Evolutionary conservation across 2,888 invertebrate species (phyloP), one percentile per base, ranked within the genome.

Genomic region (Clunio marinus): DNA sequence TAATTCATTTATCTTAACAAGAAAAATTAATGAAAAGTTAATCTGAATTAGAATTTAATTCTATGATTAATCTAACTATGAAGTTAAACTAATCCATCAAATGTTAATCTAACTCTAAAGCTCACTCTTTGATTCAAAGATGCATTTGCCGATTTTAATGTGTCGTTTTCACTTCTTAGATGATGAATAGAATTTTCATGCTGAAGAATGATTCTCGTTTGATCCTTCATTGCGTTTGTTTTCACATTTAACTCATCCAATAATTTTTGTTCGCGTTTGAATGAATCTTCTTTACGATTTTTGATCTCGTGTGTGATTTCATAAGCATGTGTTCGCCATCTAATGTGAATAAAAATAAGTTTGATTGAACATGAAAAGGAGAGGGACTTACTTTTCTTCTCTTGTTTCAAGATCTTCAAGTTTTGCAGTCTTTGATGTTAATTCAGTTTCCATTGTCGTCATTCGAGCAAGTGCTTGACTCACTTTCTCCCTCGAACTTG

Each of bases 401-500:
- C 66, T 22, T 8, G 27, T 51, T 22, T 55, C 32, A 22, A 66
- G 51, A 66, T 66, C 66, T 17, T 66, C 66, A 10, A 66, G 55
- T 35, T 66, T 66, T n/a, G 66, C 51, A 15, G 4, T 35, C 24
- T 66, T 66, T 20, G 66, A 66, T 22, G 13, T 13, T 3, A 66
- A 35, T 37, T 66, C 66, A 8, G 55, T 32, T 24, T 66, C 66
- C 2, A 66, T 66, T 25, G 51, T 22, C 17, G 22, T 13, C 13
- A 66, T 7, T 55, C 22, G 32, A 2, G 66, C 10, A n/a, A 66
- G 24, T 5, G 17, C 45, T 15, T 66, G 51, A 24, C n/a, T 51
- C 13, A 70, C 4, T 62, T 69, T 69, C 8, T 57, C 63, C n/a
- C 69, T 69, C 13, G 63, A 35, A 1, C 20, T 32, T 3, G 46